phyloP scores from a whole-genome alignment of 2,113 vertebrate genomes.

The Eurystomus gularis region DNA sequence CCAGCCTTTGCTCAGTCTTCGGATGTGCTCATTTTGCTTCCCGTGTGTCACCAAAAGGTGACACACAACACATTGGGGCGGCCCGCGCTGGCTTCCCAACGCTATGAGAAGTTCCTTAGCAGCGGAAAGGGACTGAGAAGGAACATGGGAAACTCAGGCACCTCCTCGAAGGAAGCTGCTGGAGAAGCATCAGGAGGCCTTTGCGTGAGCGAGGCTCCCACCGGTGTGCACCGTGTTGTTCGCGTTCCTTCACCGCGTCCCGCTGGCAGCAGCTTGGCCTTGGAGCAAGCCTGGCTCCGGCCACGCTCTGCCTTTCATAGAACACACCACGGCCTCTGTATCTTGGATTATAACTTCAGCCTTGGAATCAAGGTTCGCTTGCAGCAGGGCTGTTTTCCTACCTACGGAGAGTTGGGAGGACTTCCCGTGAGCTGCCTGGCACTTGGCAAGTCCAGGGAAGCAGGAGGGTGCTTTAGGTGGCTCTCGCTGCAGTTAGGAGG shows the following conservation, averaged over 20 bases:
- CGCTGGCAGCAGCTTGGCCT: background rate
- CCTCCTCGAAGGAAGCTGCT: background rate
- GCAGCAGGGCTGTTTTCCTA: background rate
- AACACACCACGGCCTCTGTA: accelerated
- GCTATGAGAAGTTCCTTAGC: background rate
- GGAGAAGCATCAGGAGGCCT: background rate
- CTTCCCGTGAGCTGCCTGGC: background rate
- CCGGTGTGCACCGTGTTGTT: background rate
- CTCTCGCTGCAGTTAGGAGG: too few relatives aligned
- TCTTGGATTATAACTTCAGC: background rate
- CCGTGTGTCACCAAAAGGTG: background rate
- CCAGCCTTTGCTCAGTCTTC: background rate
- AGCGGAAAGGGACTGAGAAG: background rate
- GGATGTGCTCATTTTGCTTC: background rate
- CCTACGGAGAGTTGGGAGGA: accelerated
- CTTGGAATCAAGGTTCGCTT: background rate
- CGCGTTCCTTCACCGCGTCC: background rate
- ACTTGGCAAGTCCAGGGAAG: background rate
- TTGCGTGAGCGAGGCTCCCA: background rate
- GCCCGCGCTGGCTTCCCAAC: accelerated
- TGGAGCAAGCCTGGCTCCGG: accelerated
- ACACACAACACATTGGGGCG: background rate
- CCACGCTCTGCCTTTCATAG: accelerated
- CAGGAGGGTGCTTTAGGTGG: background rate
- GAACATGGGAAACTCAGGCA: accelerated